Evolutionary conservation across 92 coral and sea anemone genomes (phyloP).

Genomic region (Diadumene lineata): DNA sequence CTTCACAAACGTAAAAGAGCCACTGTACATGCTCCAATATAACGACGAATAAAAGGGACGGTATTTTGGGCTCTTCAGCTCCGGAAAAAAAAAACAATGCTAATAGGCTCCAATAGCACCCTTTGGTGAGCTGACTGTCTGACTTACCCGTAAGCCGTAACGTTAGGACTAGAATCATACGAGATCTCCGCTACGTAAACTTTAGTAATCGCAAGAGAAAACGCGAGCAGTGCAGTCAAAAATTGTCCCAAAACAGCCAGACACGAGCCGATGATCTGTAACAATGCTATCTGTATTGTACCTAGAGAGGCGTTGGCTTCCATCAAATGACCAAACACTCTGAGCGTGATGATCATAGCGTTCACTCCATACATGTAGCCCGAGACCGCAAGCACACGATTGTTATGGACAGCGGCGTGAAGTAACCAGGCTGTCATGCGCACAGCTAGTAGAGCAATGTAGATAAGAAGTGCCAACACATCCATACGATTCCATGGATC

Average conservation of each 20-base stretch:
- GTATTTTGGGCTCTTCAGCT: too few species aligned
- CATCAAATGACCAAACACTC: constrained; percentile 69
- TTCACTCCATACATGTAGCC: constrained; percentile 64
- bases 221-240: constrained; percentile 54
- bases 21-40: too few species aligned
- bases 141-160: constrained; percentile 15
- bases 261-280: constrained; percentile 41
- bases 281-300: constrained; percentile 60
- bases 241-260: constrained; percentile 60
- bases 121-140: too few species aligned
- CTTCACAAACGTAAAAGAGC: too few species aligned
- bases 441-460: constrained; percentile 28
- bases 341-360: constrained; percentile 59
- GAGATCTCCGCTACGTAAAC: constrained; percentile 55
- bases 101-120: too few species aligned
- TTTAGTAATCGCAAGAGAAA: constrained; percentile 70
- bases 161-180: neutral
- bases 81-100: too few species aligned
- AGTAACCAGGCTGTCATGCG: constrained; percentile 38
- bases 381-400: constrained; percentile 42
- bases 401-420: constrained; percentile 25
- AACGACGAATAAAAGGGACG: too few species aligned
- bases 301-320: constrained; percentile 45
- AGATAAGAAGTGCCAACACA: constrained; percentile 36
- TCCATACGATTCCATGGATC: constrained; percentile 69